Base-by-base conservation (phyloP, 2,113 vertebrate genomes). In the Pleuronectes platessa region DNA sequence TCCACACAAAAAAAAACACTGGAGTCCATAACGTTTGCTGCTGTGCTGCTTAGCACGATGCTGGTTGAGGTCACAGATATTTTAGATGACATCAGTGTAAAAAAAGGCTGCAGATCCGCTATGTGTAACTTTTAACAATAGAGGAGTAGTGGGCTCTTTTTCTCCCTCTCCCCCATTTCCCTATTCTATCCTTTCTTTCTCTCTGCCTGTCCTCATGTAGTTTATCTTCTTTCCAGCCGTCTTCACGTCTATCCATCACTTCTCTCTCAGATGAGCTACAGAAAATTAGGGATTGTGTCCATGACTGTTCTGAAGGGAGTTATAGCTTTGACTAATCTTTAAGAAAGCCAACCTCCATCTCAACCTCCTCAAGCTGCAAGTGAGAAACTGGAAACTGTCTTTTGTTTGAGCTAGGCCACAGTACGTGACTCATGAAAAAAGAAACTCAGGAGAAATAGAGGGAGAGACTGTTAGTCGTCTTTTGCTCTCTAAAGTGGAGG, bases 21-120 rank as follows among this genome's bases (percentile, higher is more conserved):
- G 89, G 83, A 86, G 79, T 75, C 85, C 88, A 85, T 84, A 85
- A 58, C 18, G 18, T 68, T 74, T 55, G 2, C 20, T 54, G 51
- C 20, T n/a, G 2, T 15, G 51, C 20, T 54, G 51, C 51, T 54
- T n/a, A n/a, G 51, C 51, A 20, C 51, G 31, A n/a, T 4, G 20
- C 51, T 9, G 51, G 51, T n/a, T 24, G n/a, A 56, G 54, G 21
- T 56, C 54, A 13, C 18, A 56, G 82, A 88, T 79, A 74, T 85
- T 77, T 74, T 76, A 13, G 64, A 91, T 85, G 90, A 90, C 90
- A 74, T 90, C 88, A 86, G 79, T 64, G 83, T 68, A 77, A 89
- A 91, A 68, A 83, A 71, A 86, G 84, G 65, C 79, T 85, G 83
- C 79, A 86, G 59, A 75, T 79, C 71, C 74, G 84, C 85, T 64